These are phyloP conservation scores for Lutraria lutraria DNA, from an alignment of 2,888 invertebrate genomes.

Conservation along the genomic window DNA sequence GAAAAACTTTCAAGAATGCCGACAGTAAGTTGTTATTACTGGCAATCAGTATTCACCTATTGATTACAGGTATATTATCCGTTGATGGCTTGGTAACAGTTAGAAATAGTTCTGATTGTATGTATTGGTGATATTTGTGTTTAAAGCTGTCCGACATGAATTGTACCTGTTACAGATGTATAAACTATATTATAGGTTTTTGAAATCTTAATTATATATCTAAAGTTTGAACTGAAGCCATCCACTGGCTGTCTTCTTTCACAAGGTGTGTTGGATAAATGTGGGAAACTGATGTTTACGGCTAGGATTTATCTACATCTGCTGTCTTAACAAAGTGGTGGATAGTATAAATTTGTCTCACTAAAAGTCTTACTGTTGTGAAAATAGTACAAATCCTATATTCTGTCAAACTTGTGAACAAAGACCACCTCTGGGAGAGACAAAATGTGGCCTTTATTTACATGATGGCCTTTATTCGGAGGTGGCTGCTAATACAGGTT, in stretches of 20 bases:
- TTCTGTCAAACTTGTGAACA: no score
- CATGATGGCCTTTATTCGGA: no score
- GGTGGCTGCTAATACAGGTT: no score
- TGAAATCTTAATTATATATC: slow-evolving; percentile 11
- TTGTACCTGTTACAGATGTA: background rate
- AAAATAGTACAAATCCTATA: no score
- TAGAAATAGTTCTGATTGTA: background rate
- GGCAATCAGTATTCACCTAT: background rate
- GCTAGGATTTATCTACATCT: background rate
- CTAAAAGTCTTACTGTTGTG: no score
- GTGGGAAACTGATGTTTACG: background rate
- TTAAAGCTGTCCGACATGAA: background rate
- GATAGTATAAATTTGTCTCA: no score
- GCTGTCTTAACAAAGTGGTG: no score
- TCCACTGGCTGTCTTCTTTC: background rate
- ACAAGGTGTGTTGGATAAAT: background rate
- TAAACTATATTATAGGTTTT: background rate
- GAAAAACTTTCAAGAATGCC: background rate
- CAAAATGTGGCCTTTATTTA: no score
- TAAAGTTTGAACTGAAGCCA: background rate
- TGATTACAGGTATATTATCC: background rate
- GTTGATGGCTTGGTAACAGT: background rate
- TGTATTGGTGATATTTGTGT: background rate
- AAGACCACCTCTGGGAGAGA: no score
- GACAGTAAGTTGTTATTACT: background rate